Percentiles rank a stretch among this genome's conserved stretches.
Conservation (phyloP, 1,140 invertebrate genomes). For the Glossosoma conforme region DNA sequence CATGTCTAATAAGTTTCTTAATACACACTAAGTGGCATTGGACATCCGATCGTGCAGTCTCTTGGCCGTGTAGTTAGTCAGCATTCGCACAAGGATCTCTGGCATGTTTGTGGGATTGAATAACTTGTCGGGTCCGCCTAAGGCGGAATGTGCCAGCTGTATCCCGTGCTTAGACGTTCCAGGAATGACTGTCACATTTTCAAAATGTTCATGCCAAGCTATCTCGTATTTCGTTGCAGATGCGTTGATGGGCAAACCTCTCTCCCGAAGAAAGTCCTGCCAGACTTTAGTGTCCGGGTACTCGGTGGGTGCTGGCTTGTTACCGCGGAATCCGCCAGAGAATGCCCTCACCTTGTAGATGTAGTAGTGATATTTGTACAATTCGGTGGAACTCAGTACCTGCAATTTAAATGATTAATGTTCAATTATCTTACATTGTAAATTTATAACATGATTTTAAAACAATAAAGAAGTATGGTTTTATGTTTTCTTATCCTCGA, state of each 20-base stretch:
- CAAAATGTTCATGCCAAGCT: slow-evolving; percentile 23
- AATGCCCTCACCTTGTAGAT: slow-evolving; percentile 45
- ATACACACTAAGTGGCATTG: too few relatives aligned
- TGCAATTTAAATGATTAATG: too few relatives aligned
- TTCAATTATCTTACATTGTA: too few relatives aligned
- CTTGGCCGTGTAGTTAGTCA: slow-evolving; percentile 17
- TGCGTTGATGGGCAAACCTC: slow-evolving; percentile 19
- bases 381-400: slow-evolving; percentile 43
- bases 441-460: too few relatives aligned
- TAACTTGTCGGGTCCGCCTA: slow-evolving; percentile 15
- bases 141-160: background rate
- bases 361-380: slow-evolving; percentile 47
- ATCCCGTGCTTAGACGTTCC: background rate
- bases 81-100: slow-evolving; percentile 20
- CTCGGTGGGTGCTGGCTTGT: slow-evolving; percentile 35
- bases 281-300: slow-evolving; percentile 21
- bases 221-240: slow-evolving; percentile 30
- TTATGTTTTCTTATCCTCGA: too few relatives aligned
- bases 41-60: background rate
- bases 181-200: slow-evolving; percentile 21
- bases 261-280: slow-evolving; percentile 23
- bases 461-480: too few relatives aligned
- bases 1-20: too few relatives aligned
- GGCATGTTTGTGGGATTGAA: slow-evolving; percentile 29
- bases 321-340: slow-evolving; percentile 36